Conservation (phyloP, 2,113 vertebrate species). For the Prunella fulvescens region DNA sequence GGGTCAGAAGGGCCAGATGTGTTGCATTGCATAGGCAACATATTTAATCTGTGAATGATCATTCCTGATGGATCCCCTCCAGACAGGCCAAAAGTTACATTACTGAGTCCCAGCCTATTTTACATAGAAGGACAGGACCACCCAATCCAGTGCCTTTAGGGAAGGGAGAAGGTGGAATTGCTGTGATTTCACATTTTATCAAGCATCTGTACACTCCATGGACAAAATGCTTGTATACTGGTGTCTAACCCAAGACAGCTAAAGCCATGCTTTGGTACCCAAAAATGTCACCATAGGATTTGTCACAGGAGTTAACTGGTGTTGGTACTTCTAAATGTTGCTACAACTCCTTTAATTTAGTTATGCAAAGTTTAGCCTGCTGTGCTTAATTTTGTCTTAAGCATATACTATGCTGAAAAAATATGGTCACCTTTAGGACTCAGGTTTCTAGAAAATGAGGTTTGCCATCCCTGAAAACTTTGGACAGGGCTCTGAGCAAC, state of each 20-base stretch:
- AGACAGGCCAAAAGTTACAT: neutral
- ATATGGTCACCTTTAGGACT: neutral
- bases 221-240: neutral
- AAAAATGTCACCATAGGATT: neutral
- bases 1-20: conserved; percentile 20
- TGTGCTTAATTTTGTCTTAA: neutral
- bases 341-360: neutral
- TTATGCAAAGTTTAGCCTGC: neutral
- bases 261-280: neutral
- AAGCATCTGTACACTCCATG: neutral
- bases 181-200: neutral
- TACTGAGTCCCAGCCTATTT: neutral
- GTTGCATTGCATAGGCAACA: neutral
- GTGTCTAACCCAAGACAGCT: neutral
- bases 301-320: neutral
- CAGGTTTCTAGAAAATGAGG: neutral
- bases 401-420: neutral
- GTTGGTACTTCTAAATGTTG: neutral
- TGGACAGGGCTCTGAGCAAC: neutral
- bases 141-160: neutral
- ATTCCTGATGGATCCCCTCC: neutral
- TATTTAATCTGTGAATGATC: conserved; percentile 17
- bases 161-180: neutral
- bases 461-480: neutral
- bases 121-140: neutral